phyloP scores from a whole-genome alignment of 2,113 vertebrate species.

The Xyrauchen texanus region DNA sequence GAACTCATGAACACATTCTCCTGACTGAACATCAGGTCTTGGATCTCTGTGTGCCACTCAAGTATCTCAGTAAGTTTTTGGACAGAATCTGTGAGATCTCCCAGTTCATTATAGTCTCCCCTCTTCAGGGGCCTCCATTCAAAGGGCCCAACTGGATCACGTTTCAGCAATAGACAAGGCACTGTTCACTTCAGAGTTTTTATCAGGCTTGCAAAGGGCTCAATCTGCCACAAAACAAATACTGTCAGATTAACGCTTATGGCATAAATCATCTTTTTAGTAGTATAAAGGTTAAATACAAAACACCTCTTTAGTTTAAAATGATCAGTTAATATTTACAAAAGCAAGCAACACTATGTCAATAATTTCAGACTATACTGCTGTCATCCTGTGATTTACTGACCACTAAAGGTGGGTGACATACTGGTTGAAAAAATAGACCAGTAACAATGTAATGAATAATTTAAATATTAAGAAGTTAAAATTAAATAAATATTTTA shows the following conservation, averaged over 20 bases:
- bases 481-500: too few relatives aligned
- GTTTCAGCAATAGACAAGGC: constrained; percentile 76
- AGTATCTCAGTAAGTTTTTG: constrained; percentile 68
- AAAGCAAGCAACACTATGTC: too few relatives aligned
- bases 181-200: constrained; percentile 73
- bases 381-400: background rate
- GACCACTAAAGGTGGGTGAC: too few relatives aligned
- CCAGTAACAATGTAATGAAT: too few relatives aligned
- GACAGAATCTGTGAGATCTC: constrained; percentile 70
- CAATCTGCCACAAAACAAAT: constrained; percentile 64
- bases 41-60: constrained; percentile 71
- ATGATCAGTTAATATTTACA: too few relatives aligned
- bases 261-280: background rate
- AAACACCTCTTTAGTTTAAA: too few relatives aligned
- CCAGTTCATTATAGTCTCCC: constrained; percentile 74
- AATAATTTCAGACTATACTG: too few relatives aligned
- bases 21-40: constrained; percentile 69
- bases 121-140: constrained; percentile 63
- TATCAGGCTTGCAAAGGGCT: constrained; percentile 78
- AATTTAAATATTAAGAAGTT: too few relatives aligned
- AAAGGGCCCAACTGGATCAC: constrained; percentile 74
- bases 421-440: too few relatives aligned
- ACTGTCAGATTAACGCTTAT: too few relatives aligned
- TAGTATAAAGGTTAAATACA: background rate
- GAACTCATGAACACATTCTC: constrained; percentile 58